These are phyloP conservation scores for Anagyrus pseudococci DNA, from an alignment of 2,888 invertebrate genomes.

Conservation along the genomic window DNA sequence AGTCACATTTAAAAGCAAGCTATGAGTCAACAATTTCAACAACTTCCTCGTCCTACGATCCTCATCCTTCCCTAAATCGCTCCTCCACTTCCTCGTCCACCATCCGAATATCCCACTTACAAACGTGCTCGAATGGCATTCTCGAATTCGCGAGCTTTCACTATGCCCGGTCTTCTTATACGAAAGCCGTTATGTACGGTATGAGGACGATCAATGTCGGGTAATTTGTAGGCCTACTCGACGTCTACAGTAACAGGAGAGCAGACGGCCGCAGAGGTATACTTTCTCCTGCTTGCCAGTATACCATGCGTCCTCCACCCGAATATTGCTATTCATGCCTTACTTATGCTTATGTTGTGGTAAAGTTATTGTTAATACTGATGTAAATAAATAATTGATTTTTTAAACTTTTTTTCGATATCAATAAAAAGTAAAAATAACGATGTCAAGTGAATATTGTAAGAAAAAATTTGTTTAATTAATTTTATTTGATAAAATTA, in stretches of 20 bases:
- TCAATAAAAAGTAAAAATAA: background rate
- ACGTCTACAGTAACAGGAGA: conserved; percentile 56
- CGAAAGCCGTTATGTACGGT: background rate
- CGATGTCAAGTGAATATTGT: background rate
- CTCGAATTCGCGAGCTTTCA: background rate
- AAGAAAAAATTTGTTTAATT: no score
- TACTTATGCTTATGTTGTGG: no score
- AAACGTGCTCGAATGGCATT: background rate
- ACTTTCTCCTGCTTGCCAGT: background rate
- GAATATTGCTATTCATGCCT: no score
- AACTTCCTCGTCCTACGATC: conserved; percentile 22
- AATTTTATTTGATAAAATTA: no score
- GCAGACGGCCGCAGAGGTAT: conserved; percentile 37
- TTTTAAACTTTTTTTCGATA: background rate
- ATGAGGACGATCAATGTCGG: conserved; percentile 44
- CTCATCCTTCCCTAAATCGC: conserved; percentile 33
- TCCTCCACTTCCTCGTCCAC: conserved; percentile 26
- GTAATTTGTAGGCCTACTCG: conserved; percentile 60
- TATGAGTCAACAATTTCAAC: conserved; percentile 7
- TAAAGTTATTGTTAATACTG: no score
- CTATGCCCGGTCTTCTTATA: no score
- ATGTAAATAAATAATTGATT: background rate
- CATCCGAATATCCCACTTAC: background rate
- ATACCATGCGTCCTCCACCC: no score
- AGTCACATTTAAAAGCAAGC: conserved; percentile 16